A percentile compares a stretch with the other conserved stretches of the same genome.
Conservation (phyloP, 2,113 vertebrate genomes). For the Bubo blakistoni region DNA sequence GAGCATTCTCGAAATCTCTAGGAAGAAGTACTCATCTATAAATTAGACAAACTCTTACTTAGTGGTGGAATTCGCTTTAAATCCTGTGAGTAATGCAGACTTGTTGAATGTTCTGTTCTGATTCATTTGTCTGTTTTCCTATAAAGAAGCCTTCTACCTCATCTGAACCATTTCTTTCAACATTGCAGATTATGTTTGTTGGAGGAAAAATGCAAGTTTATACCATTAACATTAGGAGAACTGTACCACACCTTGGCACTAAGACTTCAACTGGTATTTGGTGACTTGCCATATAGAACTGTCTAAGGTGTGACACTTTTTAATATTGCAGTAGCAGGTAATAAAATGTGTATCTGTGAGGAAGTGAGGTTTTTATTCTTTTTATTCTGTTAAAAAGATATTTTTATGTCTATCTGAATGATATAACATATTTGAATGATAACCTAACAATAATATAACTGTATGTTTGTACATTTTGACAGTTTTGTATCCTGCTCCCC, state of each 20-base stretch:
- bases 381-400: neutral
- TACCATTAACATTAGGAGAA: neutral
- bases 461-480: neutral
- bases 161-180: neutral
- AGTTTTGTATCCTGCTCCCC: neutral
- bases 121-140: neutral
- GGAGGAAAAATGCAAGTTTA: neutral
- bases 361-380: accelerated
- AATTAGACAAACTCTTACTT: neutral
- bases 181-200: no score
- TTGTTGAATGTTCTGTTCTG: neutral
- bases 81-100: neutral
- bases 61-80: neutral
- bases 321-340: neutral
- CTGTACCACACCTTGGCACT: neutral
- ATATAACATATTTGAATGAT: no score
- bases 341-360: accelerated
- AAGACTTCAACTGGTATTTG: neutral
- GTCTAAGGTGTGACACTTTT: neutral
- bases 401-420: neutral
- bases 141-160: neutral
- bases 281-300: accelerated
- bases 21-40: neutral
- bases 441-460: neutral
- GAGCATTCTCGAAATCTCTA: neutral